phyloP scores from a whole-genome alignment of 2,113 vertebrate genomes.

The Cyrtonyx montezumae region DNA sequence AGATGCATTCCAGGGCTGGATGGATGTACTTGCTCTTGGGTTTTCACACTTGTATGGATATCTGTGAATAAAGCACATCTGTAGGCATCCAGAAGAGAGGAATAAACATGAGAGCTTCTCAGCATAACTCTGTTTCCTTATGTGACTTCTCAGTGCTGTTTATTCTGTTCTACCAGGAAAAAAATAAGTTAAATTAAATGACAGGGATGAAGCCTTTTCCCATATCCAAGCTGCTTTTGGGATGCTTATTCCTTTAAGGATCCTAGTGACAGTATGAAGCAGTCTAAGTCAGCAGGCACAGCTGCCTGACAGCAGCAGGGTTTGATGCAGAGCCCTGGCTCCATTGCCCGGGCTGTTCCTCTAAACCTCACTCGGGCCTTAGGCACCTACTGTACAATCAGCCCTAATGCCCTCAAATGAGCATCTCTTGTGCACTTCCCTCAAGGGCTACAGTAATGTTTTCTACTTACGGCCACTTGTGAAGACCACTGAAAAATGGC shows the following conservation, averaged over 20 bases:
- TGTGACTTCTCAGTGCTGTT: background rate
- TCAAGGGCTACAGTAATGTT: constrained; percentile 30
- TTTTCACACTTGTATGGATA: background rate
- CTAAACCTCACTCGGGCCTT: background rate
- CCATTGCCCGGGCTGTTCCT: background rate
- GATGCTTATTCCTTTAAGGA: background rate
- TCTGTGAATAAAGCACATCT: background rate
- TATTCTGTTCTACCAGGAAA: background rate
- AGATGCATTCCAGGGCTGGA: background rate
- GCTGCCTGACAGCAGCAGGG: fast-evolving
- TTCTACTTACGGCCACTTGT: constrained; percentile 26
- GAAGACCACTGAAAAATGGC: constrained; percentile 54
- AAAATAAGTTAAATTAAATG: background rate
- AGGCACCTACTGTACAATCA: background rate
- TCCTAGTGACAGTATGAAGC: background rate
- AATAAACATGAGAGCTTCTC: background rate
- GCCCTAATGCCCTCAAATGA: constrained; percentile 19
- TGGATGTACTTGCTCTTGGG: background rate
- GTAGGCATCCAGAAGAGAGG: background rate
- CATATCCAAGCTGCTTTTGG: background rate
- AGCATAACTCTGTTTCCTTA: background rate
- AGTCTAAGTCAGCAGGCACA: background rate
- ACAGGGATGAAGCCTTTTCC: background rate
- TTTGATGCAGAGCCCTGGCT: background rate
- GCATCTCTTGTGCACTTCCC: constrained; percentile 10